A percentile compares a stretch with the other conserved stretches of the same genome.
These are phyloP conservation scores for Cremastinae sp. DNA, from an alignment of 2,888 invertebrate genomes.

Conservation along the genomic window DNA sequence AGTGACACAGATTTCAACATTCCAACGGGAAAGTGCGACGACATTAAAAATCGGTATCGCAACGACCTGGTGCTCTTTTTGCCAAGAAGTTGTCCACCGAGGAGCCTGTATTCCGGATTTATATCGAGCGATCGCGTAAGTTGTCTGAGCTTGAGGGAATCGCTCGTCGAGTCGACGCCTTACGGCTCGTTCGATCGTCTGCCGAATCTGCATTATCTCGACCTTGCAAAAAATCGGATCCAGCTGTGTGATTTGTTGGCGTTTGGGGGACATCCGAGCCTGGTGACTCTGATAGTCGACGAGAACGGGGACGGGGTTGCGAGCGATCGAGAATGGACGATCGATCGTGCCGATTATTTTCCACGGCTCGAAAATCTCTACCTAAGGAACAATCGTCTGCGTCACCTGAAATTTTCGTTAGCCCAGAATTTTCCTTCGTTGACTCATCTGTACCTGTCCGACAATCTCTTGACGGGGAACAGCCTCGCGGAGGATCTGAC, in stretches of 20 bases:
- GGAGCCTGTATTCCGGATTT: conserved; percentile 64
- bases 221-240: conserved; percentile 71
- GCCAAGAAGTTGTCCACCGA: conserved; percentile 60
- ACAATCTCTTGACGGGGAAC: conserved; percentile 68
- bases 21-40: conserved; percentile 69
- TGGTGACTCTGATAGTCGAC: conserved; percentile 68
- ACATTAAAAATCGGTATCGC: conserved; percentile 56
- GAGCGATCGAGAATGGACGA: conserved; percentile 52
- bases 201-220: conserved; percentile 70
- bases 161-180: conserved; percentile 65
- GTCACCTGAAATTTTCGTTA: conserved; percentile 64
- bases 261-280: conserved; percentile 64
- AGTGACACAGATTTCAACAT: conserved; percentile 62
- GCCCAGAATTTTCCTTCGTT: conserved; percentile 66
- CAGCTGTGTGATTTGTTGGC: conserved; percentile 68
- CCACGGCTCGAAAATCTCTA: conserved; percentile 69
- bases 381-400: conserved; percentile 67
- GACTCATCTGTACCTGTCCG: conserved; percentile 71
- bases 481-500: conserved; percentile 58
- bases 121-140: conserved; percentile 67
- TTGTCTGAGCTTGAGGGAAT: conserved; percentile 68
- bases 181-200: conserved; percentile 66
- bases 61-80: conserved; percentile 66
- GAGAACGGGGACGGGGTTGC: conserved; percentile 66
- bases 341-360: conserved; percentile 66